Evolutionary conservation across 2,888 invertebrate species (phyloP).

Genomic region (Epinotia brunnichana): DNA sequence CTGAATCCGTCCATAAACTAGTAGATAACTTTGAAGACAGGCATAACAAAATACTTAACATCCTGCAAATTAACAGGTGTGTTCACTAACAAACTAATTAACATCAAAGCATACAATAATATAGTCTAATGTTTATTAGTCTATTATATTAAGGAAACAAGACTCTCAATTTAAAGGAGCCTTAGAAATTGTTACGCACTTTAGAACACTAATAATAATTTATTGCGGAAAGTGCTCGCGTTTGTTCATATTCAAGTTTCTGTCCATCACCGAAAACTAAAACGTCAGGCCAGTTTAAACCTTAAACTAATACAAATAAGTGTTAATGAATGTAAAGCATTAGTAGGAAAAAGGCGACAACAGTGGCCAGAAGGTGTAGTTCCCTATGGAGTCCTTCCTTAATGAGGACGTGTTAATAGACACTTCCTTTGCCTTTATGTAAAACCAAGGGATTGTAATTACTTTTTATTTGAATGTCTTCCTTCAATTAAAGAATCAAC

Average conservation of each 20-base stretch:
- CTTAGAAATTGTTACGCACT: conserved; percentile 25
- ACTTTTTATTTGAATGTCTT: conserved; percentile 24
- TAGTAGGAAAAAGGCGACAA: background rate
- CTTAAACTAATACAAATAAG: background rate
- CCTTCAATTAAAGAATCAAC: conserved; percentile 35
- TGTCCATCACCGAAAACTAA: background rate
- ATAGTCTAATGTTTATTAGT: conserved; percentile 26
- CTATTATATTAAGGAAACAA: conserved; percentile 27
- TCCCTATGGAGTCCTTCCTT: conserved; percentile 25
- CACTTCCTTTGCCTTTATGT: conserved; percentile 41
- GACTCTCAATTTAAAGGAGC: conserved; percentile 5
- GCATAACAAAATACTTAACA: background rate
- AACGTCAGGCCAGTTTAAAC: background rate
- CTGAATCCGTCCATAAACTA: too few species aligned
- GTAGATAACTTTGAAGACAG: background rate
- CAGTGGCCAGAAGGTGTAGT: conserved; percentile 9
- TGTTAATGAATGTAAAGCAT: background rate
- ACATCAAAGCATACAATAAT: background rate
- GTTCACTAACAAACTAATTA: background rate
- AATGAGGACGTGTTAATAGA: conserved; percentile 42
- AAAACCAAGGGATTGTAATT: conserved; percentile 37
- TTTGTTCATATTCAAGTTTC: conserved; percentile 18
- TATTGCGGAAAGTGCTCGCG: conserved; percentile 31
- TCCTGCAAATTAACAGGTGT: background rate
- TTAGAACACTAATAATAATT: conserved; percentile 27